phyloP scores from a whole-genome alignment of 37 sponge, comb jelly and placozoan species.

The Crambe crambe region DNA sequence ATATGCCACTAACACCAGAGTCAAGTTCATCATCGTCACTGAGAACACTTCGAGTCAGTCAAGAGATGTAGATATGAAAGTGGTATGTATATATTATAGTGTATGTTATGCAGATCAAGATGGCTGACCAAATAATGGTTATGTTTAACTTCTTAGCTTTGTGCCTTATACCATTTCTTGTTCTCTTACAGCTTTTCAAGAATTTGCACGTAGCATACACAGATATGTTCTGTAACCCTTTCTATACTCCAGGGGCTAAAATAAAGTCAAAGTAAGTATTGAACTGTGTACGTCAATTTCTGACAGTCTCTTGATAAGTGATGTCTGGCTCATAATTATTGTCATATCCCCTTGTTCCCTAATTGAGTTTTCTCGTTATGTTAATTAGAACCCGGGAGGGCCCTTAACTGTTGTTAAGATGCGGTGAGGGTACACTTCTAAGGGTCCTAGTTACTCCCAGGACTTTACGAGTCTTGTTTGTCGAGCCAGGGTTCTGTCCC shows the following conservation, averaged over 20 bases:
- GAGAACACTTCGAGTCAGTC: constrained; percentile 73
- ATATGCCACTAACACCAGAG: constrained; percentile 96
- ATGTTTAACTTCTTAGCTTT: background rate
- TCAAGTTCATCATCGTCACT: constrained; percentile 88
- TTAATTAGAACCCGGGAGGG: too few species aligned
- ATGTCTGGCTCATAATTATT: too few species aligned
- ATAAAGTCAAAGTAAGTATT: constrained; percentile 78
- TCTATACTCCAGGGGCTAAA: constrained; percentile 88
- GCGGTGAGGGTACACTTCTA: too few species aligned
- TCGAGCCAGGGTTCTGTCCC: too few species aligned
- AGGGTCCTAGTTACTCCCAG: too few species aligned
- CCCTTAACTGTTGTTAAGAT: too few species aligned
- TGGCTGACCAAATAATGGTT: too few species aligned
- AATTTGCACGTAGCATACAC: constrained; percentile 86
- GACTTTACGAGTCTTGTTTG: too few species aligned
- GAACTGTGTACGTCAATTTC: background rate
- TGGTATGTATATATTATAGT: constrained; percentile 31
- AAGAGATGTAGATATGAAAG: constrained; percentile 77
- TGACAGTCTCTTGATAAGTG: too few species aligned
- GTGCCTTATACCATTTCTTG: too few species aligned
- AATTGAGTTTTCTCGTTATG: too few species aligned
- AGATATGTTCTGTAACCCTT: constrained; percentile 90
- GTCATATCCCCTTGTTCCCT: too few species aligned
- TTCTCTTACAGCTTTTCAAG: constrained; percentile 92
- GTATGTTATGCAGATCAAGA: background rate